These are phyloP conservation scores for Sebastes taczanowskii DNA, from an alignment of 2,797 vertebrate genomes.

Conservation along the genomic window DNA sequence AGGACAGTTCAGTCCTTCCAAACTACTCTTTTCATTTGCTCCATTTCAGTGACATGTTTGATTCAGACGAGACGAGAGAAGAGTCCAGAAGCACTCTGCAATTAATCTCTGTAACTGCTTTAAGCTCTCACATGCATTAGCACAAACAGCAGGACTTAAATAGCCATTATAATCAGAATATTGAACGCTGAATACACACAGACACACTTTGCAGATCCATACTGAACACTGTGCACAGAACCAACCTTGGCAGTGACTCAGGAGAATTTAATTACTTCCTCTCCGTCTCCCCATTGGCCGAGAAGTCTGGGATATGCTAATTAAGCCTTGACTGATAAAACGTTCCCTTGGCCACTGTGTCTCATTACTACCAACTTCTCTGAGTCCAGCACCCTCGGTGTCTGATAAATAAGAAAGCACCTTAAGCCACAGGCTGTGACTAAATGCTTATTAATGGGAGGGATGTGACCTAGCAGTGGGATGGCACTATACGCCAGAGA, in stretches of 20 bases:
- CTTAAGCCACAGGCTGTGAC: slow-evolving; percentile 46
- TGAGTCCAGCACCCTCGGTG: slow-evolving; percentile 46
- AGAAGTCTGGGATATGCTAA: slow-evolving; percentile 74
- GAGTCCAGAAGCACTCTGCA: slow-evolving; percentile 17
- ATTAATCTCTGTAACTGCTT: slow-evolving; percentile 33
- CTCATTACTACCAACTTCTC: slow-evolving; percentile 70
- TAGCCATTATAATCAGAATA: slow-evolving; percentile 27
- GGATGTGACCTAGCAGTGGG: slow-evolving; percentile 40
- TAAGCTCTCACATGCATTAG: slow-evolving; percentile 19
- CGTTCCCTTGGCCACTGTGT: slow-evolving; percentile 58
- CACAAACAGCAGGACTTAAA: slow-evolving; percentile 33
- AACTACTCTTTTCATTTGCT: slow-evolving; percentile 2
- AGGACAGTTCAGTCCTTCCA: not conserved
- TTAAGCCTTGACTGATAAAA: slow-evolving; percentile 77
- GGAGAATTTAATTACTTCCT: slow-evolving; percentile 69
- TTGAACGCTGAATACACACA: slow-evolving; percentile 5
- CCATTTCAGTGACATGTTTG: slow-evolving; percentile 1
- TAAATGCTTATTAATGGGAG: slow-evolving; percentile 58
- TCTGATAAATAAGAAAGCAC: slow-evolving; percentile 57
- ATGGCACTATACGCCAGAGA: slow-evolving; percentile 17
- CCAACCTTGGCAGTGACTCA: slow-evolving; percentile 53
- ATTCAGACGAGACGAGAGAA: not conserved
- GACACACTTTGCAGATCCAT: slow-evolving; percentile 29
- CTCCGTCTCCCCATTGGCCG: slow-evolving; percentile 67
- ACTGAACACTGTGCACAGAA: slow-evolving; percentile 30